Base-by-base conservation (phyloP, 2,888 invertebrate genomes). In the Cephus pygmeus region DNA sequence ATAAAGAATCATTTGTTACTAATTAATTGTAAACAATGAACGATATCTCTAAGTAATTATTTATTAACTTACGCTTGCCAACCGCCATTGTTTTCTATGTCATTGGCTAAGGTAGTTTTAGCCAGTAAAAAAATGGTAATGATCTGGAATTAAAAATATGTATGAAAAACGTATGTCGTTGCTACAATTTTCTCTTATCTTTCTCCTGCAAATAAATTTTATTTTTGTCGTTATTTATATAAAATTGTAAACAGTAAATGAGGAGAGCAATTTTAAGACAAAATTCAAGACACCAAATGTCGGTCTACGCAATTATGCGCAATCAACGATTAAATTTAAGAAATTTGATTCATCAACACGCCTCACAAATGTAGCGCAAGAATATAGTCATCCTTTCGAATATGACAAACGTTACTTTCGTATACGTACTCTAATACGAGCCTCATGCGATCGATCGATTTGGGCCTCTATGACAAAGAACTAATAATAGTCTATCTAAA, bases 31-130 rank as follows among this genome's bases (percentile, higher is more conserved):
- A 56, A 9, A 56, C 1, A 23, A 15, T 15, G 23, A 40, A 15
- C 4, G 15, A 36, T 23, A 9, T 23, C 23, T 9, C 23, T 23
- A 56, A 23, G 23, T 56, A 56, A 9, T 56, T 56, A 56, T 23
- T 23, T 3, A 56, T 23, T 56, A 6, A 78, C 87, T 88, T 81
- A 90, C 90, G 85, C 87, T 36, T 88, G 85, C 90, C 88, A 89
- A 35, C 84, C 84, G 73, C 78, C 78, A n/a, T n/a, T 1, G 82
- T 73, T 40, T 82, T 73, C 79, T 75, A 74, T 75, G 69, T 82
- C 84, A 79, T 85, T 80, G 31, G 84, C 84, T 11, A 83, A 69
- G 30, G 80, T 79, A 36, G 76, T 82, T 76, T 79, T 80, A 31
- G 84, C 78, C 69, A 89, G 69, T 56, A 86, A 68, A 35, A 85